Conservation (phyloP, 2,113 vertebrate genomes). For the Alethe castanea region DNA sequence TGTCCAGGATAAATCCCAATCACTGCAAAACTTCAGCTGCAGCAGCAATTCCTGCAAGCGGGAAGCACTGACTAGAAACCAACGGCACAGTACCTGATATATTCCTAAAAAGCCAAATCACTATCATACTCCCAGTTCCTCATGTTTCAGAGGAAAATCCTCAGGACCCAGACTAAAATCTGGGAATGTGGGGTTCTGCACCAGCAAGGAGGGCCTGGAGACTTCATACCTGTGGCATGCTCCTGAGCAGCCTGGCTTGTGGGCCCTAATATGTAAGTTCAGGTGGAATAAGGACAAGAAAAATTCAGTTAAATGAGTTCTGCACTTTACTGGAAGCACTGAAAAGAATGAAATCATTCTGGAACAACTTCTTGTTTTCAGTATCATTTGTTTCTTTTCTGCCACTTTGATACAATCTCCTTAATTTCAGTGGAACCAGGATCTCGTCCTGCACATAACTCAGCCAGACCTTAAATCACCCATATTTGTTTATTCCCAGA, state of each 20-base stretch:
- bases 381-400: neutral
- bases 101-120: neutral
- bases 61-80: neutral
- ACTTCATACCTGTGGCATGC: neutral
- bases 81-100: neutral
- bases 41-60: neutral
- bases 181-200: rapidly evolving
- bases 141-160: neutral
- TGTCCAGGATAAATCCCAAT: neutral
- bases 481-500: neutral
- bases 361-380: neutral
- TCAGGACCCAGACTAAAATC: neutral
- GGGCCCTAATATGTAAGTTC: neutral
- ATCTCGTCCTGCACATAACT: neutral
- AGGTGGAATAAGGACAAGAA: neutral
- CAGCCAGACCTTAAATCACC: constrained; percentile 1
- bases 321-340: neutral
- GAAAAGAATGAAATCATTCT: neutral
- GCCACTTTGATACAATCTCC: neutral
- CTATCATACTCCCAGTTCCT: neutral
- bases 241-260: constrained; percentile 63
- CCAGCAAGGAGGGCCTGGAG: neutral
- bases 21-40: neutral
- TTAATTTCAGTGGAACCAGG: neutral
- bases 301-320: neutral